These are phyloP conservation scores for Silurus glanis DNA, from an alignment of 2,113 vertebrate species.

Conservation along the genomic window DNA sequence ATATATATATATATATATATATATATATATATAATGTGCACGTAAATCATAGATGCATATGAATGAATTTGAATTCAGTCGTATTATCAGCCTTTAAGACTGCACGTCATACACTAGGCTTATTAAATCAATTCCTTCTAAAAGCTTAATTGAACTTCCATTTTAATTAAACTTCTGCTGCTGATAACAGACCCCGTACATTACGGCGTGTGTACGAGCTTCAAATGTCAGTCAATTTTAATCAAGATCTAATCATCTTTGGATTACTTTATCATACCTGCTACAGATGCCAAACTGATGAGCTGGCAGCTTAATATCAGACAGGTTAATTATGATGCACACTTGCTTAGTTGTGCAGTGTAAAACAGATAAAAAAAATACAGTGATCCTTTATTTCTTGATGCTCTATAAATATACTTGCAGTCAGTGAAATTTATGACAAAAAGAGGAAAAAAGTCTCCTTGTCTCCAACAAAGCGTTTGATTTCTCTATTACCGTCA, in stretches of 20 bases:
- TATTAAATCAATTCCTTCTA: conserved; percentile 43
- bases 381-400: not conserved
- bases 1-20: no score
- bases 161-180: conserved; percentile 37
- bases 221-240: conserved; percentile 40
- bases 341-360: not conserved
- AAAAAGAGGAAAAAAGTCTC: not conserved
- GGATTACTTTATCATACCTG: conserved; percentile 35
- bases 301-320: not conserved
- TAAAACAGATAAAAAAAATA: not conserved
- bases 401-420: not conserved
- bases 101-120: conserved; percentile 24
- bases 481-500: not conserved
- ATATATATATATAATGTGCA: not conserved
- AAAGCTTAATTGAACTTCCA: conserved; percentile 35
- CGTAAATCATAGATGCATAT: not conserved
- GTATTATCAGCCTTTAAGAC: conserved; percentile 9
- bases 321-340: conserved; percentile 22
- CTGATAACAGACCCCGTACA: conserved; percentile 40
- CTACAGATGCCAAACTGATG: conserved; percentile 19
- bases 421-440: not conserved
- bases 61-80: conserved; percentile 23
- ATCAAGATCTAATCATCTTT: conserved; percentile 37
- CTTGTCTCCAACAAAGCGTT: not conserved
- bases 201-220: conserved; percentile 13